Evolutionary conservation across 1,140 invertebrate species (phyloP).

Genomic region (Bombus ignitus): DNA sequence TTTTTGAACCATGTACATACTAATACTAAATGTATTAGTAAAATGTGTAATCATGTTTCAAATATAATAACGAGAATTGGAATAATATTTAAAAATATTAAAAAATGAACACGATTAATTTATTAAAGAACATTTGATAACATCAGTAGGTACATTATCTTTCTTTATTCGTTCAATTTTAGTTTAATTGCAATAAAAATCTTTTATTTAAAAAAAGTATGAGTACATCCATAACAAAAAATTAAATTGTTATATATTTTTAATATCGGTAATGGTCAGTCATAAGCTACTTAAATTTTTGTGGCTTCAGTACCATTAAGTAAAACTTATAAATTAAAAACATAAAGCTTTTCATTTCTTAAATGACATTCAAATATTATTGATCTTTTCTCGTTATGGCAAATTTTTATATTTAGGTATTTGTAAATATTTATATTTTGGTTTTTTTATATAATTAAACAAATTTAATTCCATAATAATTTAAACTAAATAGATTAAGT

Average conservation of each 20-base stretch:
- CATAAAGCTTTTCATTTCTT: no score
- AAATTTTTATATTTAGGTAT: neutral
- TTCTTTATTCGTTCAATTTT: neutral
- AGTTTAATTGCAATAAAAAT: neutral
- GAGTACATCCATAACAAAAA: no score
- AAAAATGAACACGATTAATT: neutral
- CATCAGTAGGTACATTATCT: neutral
- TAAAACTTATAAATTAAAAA: no score
- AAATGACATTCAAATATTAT: neutral
- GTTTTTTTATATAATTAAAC: neutral
- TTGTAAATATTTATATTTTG: neutral
- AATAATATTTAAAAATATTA: neutral
- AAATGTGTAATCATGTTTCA: neutral
- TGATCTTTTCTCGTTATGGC: neutral
- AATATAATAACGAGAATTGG: neutral
- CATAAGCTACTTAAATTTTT: neutral
- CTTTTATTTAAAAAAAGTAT: neutral
- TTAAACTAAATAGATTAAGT: no score
- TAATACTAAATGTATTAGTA: no score
- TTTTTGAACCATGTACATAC: no score
- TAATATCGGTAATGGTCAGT: neutral
- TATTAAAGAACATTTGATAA: neutral
- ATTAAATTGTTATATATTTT: no score
- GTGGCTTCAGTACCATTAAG: neutral
- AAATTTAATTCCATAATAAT: neutral